phyloP scores from a whole-genome alignment of 2,797 vertebrate genomes.

The Malacoraja senta region DNA sequence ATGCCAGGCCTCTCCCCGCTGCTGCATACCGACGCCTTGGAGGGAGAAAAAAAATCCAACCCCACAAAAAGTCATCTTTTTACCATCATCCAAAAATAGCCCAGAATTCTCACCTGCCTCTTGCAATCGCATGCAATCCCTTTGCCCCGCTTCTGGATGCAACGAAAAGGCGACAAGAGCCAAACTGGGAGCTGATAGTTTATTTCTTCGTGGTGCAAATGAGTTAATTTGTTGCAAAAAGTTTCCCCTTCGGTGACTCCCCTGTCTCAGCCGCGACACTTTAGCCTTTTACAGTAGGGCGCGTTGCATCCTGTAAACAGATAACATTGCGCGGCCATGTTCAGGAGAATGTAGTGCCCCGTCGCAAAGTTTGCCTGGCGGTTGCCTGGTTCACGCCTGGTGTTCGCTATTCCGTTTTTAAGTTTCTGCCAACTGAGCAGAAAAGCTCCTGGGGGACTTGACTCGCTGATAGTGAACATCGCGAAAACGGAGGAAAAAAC shows the following conservation, averaged over 20 bases:
- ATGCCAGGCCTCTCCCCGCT: not conserved
- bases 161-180: not conserved
- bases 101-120: not conserved
- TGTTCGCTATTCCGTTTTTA: not conserved
- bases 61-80: not conserved
- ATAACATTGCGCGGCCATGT: conserved; percentile 17
- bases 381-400: not conserved
- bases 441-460: not conserved
- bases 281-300: not conserved
- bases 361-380: not conserved
- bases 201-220: not conserved
- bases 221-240: not conserved
- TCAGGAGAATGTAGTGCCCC: not conserved
- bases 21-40: not conserved
- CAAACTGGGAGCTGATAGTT: not conserved
- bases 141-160: not conserved
- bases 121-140: not conserved
- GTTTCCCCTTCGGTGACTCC: not conserved
- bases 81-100: not conserved
- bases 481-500: conserved; percentile 41
- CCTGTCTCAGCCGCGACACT: not conserved
- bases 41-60: not conserved
- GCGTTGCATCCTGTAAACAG: not conserved
- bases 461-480: too few relatives aligned
- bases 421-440: not conserved